Base-by-base conservation (phyloP, 2,113 vertebrate genomes). In the Perca flavescens region DNA sequence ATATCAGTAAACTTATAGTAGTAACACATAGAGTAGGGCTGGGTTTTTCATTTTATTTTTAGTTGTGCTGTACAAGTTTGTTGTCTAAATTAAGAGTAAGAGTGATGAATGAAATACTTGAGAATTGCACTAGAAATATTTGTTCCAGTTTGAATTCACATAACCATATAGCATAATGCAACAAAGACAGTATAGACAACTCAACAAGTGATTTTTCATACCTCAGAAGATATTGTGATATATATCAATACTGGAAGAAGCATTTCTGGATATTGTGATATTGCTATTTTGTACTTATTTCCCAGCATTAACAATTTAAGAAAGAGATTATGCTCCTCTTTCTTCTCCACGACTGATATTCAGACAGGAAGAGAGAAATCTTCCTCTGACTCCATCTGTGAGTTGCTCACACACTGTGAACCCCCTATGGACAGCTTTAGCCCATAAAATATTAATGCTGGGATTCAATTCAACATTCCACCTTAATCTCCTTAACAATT, bases 401-500 rank as follows among this genome's bases (percentile, higher is more conserved):
- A 87, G 53, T 75, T 80, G 75, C 86, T 87, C 46, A 68, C 93
- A 94, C 91, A 92, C 91, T 93, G 94, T 76, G 91, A 92, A 85
- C 92, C 93, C 93, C 92, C 94, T 91, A 85, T 89, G 84, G 91
- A 90, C 89, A 92, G 91, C 85, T 93, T 92, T 87, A 93, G 85
- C 90, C 53, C 91, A 95, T 95, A 62, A 94, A 95, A 94, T 94
- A 95, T 95, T 95, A 92, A 95, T 91, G 89, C 72, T 84, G 73
- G 86, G 93, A 94, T 93, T 93, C 92, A 93, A 94, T 92, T 94
- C 92, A 93, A 91, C 85, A 92, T 86, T 84, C 71, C 91, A 86
- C 66, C 82, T 87, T 94, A 91, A 93, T 88, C 91, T 88, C 58
- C 77, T 89, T 92, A 90, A 94, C 87, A 93, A 92, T 93, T 92